A percentile compares a stretch with the other conserved stretches of the same genome.
Conservation (phyloP, 1,140 invertebrate species). For the Maniola jurtina region DNA sequence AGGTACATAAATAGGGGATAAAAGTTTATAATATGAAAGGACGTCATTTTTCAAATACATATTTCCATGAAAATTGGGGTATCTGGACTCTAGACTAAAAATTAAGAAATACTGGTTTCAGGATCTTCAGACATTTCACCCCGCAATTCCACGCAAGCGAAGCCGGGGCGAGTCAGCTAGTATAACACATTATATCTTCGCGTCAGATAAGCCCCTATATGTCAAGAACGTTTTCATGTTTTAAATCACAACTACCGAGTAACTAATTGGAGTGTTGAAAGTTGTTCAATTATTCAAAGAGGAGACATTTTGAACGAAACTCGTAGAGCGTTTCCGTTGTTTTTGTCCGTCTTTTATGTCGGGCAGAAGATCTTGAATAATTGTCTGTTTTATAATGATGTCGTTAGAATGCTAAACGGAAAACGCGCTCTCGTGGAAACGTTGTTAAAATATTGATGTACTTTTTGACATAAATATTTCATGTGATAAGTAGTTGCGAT, state of each 20-base stretch:
- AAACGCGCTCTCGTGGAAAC: neutral
- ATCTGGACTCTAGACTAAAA: too few relatives aligned
- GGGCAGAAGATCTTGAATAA: neutral
- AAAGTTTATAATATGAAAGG: too few relatives aligned
- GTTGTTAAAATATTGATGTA: too few relatives aligned
- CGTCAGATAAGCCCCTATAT: too few relatives aligned
- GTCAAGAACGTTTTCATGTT: slow-evolving; percentile 13
- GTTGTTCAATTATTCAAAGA: slow-evolving; percentile 26
- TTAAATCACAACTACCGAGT: slow-evolving; percentile 23
- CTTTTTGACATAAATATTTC: too few relatives aligned
- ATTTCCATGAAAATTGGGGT: neutral
- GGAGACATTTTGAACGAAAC: slow-evolving; percentile 16
- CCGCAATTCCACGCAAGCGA: too few relatives aligned
- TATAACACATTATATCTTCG: neutral
- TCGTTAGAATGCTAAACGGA: neutral
- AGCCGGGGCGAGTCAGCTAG: neutral
- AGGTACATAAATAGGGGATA: too few relatives aligned
- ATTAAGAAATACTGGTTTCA: too few relatives aligned
- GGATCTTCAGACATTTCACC: too few relatives aligned
- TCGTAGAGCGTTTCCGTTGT: slow-evolving; percentile 15
- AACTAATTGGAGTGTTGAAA: slow-evolving; percentile 24
- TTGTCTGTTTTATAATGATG: neutral
- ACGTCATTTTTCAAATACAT: neutral
- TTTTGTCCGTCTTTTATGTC: neutral
- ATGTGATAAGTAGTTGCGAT: too few relatives aligned